Evolutionary conservation across 2,797 vertebrate species (phyloP), one percentile per base, ranked within the genome.

Genomic region (Dendrocincla tyrannina): DNA sequence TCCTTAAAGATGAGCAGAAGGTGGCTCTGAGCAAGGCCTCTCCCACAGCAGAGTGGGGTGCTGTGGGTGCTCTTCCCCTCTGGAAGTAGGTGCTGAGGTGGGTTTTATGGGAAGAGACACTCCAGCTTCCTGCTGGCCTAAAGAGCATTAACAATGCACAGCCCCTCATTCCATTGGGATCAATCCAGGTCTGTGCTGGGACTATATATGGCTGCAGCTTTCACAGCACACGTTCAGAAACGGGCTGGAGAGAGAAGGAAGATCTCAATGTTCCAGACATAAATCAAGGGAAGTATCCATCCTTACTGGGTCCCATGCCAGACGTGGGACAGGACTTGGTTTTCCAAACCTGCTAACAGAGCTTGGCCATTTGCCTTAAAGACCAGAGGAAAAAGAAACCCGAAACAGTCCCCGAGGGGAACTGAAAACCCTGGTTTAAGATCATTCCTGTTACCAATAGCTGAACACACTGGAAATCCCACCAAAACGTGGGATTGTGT

Each of bases 211-310:
- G 91, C 78, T 85, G 85, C 12, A 68, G 83, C 69, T 81, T 67
- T 19, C 76, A 27, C 76, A 67, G 93, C 79, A 88, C 76, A 37
- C 5, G 6, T 22, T 44, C 27, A 47, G 74, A 73, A 23, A 86
- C 74, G 55, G 74, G 42, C 70, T 73, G 75, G 60, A 52, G 9
- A 58, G 63, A 74, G 22, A 55, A 63, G 58, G 33, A 24, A 92
- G 94, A 76, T 92, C 96, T 83, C 49, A 67, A 80, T 95, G 95
- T 95, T 89, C 95, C 95, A 93, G 59, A 49, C 84, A 47, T 93
- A 93, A 96, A 95, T 95, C 94, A 95, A 41, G 41, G 33, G 33
- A 47, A 74, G 30, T 3, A 55, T 72, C 81, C 73, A 55, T 76
- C 68, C 56, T 59, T 14, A 2, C 35, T 0, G 8, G 62, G 33